Conservation (phyloP, 2,113 vertebrate genomes). For the Aleadryas rufinucha region DNA sequence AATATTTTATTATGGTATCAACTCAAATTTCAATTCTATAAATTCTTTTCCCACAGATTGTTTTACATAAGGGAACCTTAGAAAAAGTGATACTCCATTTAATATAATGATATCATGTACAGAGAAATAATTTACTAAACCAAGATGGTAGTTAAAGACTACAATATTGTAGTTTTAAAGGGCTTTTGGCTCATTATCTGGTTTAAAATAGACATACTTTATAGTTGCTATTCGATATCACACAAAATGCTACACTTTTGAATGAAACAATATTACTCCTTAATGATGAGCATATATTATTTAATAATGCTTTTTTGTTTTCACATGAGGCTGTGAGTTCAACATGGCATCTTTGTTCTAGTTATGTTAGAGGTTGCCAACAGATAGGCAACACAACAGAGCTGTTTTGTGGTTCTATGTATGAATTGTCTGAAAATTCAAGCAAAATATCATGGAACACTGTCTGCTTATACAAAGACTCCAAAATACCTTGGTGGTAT, state of each 20-base stretch:
- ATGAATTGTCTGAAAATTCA: background rate
- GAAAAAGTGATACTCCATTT: background rate
- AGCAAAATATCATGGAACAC: background rate
- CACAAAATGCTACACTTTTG: background rate
- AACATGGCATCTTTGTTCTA: background rate
- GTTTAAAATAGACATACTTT: background rate
- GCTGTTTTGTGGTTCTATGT: background rate
- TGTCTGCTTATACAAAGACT: background rate
- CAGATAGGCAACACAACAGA: background rate
- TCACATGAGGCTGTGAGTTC: background rate
- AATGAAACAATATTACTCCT: background rate
- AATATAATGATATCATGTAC: background rate
- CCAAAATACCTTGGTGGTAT: background rate
- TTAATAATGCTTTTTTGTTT: background rate
- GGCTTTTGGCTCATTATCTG: background rate
- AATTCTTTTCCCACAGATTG: background rate
- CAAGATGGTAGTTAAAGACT: background rate
- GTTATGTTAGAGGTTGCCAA: background rate
- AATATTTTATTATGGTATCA: background rate
- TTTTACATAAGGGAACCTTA: background rate
- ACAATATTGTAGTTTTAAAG: background rate
- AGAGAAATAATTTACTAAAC: background rate
- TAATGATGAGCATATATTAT: background rate
- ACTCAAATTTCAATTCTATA: background rate
- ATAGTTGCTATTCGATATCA: background rate